These are phyloP conservation scores for Halichoerus grypus DNA, from an alignment of 2,113 vertebrate genomes.

Conservation along the genomic window DNA sequence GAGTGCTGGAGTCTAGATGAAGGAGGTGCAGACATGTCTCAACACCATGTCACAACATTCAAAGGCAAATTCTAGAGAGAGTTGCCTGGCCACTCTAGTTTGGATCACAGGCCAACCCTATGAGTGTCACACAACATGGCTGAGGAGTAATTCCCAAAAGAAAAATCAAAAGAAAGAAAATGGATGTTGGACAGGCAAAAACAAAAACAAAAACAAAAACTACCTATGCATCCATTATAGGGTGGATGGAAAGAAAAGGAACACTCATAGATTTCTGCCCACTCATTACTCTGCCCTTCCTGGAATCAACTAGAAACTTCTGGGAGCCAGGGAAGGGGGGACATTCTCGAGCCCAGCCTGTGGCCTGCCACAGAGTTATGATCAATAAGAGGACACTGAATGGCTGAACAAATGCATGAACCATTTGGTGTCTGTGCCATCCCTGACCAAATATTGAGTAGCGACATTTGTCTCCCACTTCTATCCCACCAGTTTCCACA, in stretches of 20 bases:
- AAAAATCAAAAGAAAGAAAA: background rate
- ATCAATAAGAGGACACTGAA: background rate
- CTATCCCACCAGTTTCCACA: background rate
- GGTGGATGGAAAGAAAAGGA: background rate
- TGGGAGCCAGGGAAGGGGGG: background rate
- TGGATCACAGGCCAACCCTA: background rate
- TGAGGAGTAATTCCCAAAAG: background rate
- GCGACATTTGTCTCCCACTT: background rate
- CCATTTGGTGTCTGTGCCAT: background rate
- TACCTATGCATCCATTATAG: background rate
- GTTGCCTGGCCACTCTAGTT: background rate
- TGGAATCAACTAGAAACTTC: background rate
- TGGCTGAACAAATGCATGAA: background rate
- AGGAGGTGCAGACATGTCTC: background rate
- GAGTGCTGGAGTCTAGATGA: background rate
- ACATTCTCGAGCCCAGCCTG: background rate
- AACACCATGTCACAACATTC: background rate
- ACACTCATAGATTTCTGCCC: background rate
- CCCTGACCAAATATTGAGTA: background rate
- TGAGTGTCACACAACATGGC: background rate
- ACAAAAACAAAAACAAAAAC: background rate
- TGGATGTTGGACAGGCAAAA: no score
- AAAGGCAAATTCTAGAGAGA: background rate
- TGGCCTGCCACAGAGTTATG: background rate
- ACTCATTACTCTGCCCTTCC: background rate